Evolutionary conservation across 2,113 vertebrate species (phyloP), one percentile per base, ranked within the genome.

Genomic region (Perca fluviatilis): DNA sequence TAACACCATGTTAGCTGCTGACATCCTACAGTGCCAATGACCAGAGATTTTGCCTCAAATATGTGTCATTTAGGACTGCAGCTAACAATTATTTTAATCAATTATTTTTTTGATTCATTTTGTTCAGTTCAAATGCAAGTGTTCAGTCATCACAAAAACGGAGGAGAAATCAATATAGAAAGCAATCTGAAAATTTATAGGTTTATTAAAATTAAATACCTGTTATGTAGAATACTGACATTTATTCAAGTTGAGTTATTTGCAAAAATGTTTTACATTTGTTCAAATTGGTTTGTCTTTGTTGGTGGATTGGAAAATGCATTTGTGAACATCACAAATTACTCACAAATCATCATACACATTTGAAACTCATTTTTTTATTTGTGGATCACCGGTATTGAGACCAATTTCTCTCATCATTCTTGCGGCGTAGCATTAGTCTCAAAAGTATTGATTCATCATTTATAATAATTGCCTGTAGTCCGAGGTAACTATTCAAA

Each of bases 1-100:
- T 47, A 56, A 85, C 83, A 70, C 61, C 25, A 61, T 50, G 62
- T 50, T 70, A 47, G 79, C 70, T 67, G 57, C 73, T 62, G 46
- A 79, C 65, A 43, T 58, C 65, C 61, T 5, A 27, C 18, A 23
- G 49, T 5, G 50, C 57, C 54, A 15, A 50, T 74, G 50, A 16
- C 61, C 3, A n/a, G 23, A 68, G 23, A 43, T 19, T 30, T 63
- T 18, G 12, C 65, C 25, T 46, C 14, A 33, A 40, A 49, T 30
- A 16, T 47, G 67, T 58, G 67, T 86, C 15, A 18, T 51, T 70
- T 54, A 27, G 10, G 7, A 61, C 27, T 54, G 30, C 25, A 54
- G 33, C 10, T 13, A 23, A 49, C 1, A 0, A 10, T 8, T 18
- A 11, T 15, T 68, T 56, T 25, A 2, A 18, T 57, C 25, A 21